Percentiles rank a stretch among this genome's conserved stretches.
Conservation (phyloP, 2,797 vertebrate genomes). For the Micrastur ruficollis region DNA sequence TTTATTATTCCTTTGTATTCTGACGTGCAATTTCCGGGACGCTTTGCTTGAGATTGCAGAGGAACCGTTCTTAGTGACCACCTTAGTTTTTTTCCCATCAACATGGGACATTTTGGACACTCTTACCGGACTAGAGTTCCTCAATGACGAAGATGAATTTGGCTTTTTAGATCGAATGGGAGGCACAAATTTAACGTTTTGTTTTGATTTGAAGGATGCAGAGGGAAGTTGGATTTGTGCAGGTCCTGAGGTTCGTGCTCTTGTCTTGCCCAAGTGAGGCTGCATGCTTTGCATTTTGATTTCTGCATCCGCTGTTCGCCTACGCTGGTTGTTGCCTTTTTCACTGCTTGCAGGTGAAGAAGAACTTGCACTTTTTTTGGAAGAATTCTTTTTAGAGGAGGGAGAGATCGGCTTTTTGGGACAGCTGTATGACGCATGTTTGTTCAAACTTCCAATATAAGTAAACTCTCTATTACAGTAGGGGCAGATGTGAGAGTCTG, state of each 20-base stretch:
- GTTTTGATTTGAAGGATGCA: conserved; percentile 73
- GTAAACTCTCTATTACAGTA: conserved; percentile 93
- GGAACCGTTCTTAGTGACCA: conserved; percentile 66
- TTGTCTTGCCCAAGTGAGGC: conserved; percentile 87
- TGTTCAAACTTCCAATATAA: conserved; percentile 90
- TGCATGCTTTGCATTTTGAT: conserved; percentile 79
- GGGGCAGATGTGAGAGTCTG: conserved; percentile 86
- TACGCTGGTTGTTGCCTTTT: conserved; percentile 79
- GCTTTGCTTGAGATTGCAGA: conserved; percentile 74
- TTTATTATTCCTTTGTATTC: conserved; percentile 85
- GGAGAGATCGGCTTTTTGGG: conserved; percentile 89
- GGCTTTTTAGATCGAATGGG: conserved; percentile 76
- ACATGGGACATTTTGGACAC: conserved; percentile 69
- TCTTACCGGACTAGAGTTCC: conserved; percentile 79
- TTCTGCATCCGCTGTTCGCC: conserved; percentile 83
- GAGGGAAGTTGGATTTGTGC: conserved; percentile 61
- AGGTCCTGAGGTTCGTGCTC: conserved; percentile 85
- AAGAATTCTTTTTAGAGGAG: conserved; percentile 81
- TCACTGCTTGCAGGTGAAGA: conserved; percentile 64
- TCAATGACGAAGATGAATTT: conserved; percentile 68
- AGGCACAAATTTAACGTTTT: conserved; percentile 67
- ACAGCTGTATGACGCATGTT: conserved; percentile 90
- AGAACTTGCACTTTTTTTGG: conserved; percentile 73
- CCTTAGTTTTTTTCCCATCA: conserved; percentile 75
- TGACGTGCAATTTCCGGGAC: conserved; percentile 73